Evolutionary conservation across 2,113 vertebrate species (phyloP).

Genomic region (Girardinichthys multiradiatus): DNA sequence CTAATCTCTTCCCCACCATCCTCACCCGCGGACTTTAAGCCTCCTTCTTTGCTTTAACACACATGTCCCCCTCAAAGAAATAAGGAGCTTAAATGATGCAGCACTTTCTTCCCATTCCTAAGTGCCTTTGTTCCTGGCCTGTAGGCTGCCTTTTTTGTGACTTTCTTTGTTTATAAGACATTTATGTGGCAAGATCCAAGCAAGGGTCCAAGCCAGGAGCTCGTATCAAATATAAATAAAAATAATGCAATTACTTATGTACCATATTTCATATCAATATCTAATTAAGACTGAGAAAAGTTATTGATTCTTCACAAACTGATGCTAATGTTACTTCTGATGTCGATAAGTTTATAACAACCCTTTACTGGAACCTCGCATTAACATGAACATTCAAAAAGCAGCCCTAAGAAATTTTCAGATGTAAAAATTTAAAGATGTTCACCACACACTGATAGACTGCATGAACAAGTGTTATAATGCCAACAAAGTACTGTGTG

Average conservation of each 20-base stretch:
- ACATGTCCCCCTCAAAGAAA: constrained; percentile 30
- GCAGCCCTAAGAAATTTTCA: neutral
- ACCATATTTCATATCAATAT: neutral
- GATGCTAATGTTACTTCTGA: neutral
- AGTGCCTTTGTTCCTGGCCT: neutral
- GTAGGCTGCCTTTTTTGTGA: neutral
- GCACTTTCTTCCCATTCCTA: constrained; percentile 22
- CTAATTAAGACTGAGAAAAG: neutral
- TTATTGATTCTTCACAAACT: neutral
- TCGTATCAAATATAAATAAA: neutral
- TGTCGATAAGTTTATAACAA: neutral
- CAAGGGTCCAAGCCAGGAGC: neutral
- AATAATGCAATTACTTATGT: neutral
- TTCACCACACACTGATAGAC: neutral
- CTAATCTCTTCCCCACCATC: constrained; percentile 43
- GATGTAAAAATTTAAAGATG: too few species aligned
- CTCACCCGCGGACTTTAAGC: constrained; percentile 50
- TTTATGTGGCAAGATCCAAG: neutral
- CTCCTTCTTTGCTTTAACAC: constrained; percentile 55
- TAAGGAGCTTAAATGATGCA: constrained; percentile 66
- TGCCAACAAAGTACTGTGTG: neutral
- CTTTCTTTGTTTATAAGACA: neutral
- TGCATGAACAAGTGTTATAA: neutral
- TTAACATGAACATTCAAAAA: neutral
- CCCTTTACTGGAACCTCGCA: too few species aligned